Percentiles rank a stretch among this genome's conserved stretches.
These are phyloP conservation scores for Cuniculus paca DNA, from an alignment of 2,797 vertebrate genomes.

Conservation along the genomic window DNA sequence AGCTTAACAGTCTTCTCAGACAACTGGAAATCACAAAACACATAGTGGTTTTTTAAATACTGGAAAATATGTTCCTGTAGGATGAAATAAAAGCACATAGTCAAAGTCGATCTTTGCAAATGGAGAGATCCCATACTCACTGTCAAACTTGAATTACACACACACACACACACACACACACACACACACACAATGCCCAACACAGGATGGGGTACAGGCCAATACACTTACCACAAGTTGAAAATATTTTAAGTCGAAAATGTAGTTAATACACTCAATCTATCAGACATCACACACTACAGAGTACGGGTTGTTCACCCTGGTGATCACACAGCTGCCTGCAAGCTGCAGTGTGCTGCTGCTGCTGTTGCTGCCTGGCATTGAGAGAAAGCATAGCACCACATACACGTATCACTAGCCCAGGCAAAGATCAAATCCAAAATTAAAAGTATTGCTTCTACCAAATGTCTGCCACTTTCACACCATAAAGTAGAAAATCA, in stretches of 20 bases:
- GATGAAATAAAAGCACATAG: conserved; percentile 12
- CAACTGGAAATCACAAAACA: background rate
- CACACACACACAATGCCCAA: background rate
- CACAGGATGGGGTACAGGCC: background rate
- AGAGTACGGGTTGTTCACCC: background rate
- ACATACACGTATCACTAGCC: background rate
- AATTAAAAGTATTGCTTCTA: background rate
- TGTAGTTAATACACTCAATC: background rate
- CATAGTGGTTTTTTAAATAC: background rate
- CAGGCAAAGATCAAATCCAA: background rate
- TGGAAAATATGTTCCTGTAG: conserved; percentile 15
- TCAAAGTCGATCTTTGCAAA: conserved; percentile 52
- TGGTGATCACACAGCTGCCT: background rate
- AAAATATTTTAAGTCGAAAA: background rate
- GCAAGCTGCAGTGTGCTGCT: background rate
- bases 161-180: background rate
- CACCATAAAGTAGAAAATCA: background rate
- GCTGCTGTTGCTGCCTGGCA: background rate
- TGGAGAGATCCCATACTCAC: background rate
- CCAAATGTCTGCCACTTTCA: background rate
- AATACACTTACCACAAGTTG: background rate
- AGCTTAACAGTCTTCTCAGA: conserved; percentile 19
- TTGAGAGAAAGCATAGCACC: background rate
- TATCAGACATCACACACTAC: background rate
- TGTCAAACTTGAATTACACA: background rate